Evolutionary conservation across 2,113 vertebrate species (phyloP).

Genomic region (Saguinus imperator): DNA sequence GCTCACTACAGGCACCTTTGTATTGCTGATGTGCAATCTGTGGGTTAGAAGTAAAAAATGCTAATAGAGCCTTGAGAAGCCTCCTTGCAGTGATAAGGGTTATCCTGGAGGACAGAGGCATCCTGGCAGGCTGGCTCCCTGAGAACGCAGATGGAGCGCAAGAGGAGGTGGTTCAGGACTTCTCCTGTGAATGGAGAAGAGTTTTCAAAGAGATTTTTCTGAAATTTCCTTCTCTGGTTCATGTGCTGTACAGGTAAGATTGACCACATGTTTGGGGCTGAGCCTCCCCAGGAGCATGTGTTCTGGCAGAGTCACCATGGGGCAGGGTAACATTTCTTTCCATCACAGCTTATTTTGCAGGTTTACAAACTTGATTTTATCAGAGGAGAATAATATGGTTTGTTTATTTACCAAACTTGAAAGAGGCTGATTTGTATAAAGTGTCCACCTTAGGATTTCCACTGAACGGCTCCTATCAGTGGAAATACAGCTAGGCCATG

Average conservation of each 20-base stretch:
- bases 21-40: neutral
- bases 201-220: neutral
- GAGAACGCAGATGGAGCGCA: neutral
- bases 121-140: neutral
- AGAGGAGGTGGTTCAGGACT: neutral
- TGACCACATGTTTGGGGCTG: neutral
- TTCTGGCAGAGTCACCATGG: neutral
- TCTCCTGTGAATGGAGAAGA: neutral
- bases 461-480: neutral
- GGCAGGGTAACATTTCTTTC: neutral
- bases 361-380: constrained; percentile 26
- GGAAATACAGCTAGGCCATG: neutral
- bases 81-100: neutral
- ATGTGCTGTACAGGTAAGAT: neutral
- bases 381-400: neutral
- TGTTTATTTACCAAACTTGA: neutral
- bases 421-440: neutral
- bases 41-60: neutral
- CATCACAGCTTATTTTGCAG: neutral
- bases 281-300: neutral
- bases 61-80: neutral
- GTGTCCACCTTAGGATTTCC: neutral
- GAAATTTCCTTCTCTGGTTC: neutral
- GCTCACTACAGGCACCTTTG: neutral
- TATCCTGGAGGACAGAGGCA: neutral